Evolutionary conservation across 2,113 vertebrate genomes (phyloP), one percentile per base, ranked within the genome.

Genomic region (Dasypus novemcinctus): DNA sequence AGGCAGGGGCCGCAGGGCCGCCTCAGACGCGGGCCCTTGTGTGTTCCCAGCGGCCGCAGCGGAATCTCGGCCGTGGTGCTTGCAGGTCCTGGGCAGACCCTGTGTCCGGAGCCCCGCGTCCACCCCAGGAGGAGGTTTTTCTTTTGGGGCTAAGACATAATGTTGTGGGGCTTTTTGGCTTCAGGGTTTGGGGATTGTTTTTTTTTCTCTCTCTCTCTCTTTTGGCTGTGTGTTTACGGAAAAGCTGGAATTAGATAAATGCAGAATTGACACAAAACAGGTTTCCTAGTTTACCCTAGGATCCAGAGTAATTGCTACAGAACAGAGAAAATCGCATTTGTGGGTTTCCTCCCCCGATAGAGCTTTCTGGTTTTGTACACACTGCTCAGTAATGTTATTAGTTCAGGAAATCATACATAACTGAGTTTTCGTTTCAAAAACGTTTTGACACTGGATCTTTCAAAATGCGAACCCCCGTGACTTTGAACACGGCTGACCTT

Each of bases 371-470:
- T 72, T 85, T 76, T 68, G 63, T 69, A 66, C 81, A 74, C 25
- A 49, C 94, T 89, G 57, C 75, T 90, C 90, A 57, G 78, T 95
- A 61, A 69, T 69, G 57, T 74, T 72, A 89, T 92, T 94, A 84
- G 89, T 74, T 94, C 72, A 95, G 96, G 81, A 96, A 97, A 75
- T 96, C 25, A 74, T n/a, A 71, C 27, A 18, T 87, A 95, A 93
- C 76, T 90, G 63, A 33, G 90, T 94, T 94, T 94, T 74, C 66
- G 54, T 92, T 95, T 85, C 75, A 33, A 78, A 93, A 92, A 81
- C 78, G 27, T 14, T 71, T 78, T 87, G 43, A 68, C 29, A 25
- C 63, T 79, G 81, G 63, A 21, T 88, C 69, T 92, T 96, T 93
- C 63, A 61, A 85, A 92, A 63, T 82, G 72, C 29, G 3, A 68